A percentile compares a stretch with the other conserved stretches of the same genome.
Conservation (phyloP, 2,797 vertebrate genomes). For the Chelon auratus region DNA sequence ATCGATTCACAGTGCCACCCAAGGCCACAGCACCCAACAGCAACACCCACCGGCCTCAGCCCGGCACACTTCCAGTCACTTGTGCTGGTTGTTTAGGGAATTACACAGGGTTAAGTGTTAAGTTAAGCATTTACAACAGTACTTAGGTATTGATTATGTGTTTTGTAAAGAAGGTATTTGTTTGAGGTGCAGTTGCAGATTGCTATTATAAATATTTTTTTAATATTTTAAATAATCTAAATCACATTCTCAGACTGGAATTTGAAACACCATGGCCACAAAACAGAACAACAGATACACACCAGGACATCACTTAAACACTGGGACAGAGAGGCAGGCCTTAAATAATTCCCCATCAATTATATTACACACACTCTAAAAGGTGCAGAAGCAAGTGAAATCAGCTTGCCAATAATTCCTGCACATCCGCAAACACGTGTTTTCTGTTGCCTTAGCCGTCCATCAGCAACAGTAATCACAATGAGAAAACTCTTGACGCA, state of each 20-base stretch:
- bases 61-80: not conserved
- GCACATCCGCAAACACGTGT: slow-evolving; percentile 12
- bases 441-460: not conserved
- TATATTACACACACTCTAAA: not conserved
- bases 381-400: slow-evolving; percentile 12
- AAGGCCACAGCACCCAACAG: slow-evolving; percentile 36
- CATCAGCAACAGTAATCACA: not conserved
- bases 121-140: slow-evolving; percentile 13
- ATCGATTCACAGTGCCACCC: slow-evolving; percentile 59
- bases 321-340: not conserved
- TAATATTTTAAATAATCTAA: not conserved
- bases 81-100: not conserved
- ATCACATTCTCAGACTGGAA: not conserved
- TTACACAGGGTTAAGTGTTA: not conserved
- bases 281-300: not conserved
- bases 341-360: not conserved
- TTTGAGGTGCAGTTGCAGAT: not conserved
- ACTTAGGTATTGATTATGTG: not conserved
- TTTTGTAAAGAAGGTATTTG: not conserved
- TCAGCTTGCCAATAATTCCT: slow-evolving; percentile 5
- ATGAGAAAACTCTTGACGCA: slow-evolving; percentile 2
- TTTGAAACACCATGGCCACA: not conserved
- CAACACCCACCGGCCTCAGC: slow-evolving; percentile 17
- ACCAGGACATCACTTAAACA: slow-evolving; percentile 15
- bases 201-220: not conserved